Percentiles rank a stretch among this genome's conserved stretches.
phyloP scores from a whole-genome alignment of 2,888 invertebrate genomes.

The Idaea aversata region DNA sequence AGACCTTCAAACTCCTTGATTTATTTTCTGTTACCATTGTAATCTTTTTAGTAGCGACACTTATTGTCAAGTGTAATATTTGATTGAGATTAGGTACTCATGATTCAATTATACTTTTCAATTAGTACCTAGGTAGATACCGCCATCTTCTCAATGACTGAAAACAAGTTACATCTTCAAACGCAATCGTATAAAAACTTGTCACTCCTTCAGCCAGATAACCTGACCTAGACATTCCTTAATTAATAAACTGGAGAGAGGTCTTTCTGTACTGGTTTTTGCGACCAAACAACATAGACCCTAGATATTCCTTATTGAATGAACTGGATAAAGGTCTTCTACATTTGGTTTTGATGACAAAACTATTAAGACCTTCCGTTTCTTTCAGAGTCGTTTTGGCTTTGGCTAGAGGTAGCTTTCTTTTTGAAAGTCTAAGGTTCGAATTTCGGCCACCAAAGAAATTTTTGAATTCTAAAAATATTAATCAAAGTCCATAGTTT shows the following conservation, averaged over 20 bases:
- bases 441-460: too few species aligned
- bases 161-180: not conserved
- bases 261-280: slow-evolving; percentile 9
- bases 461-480: not conserved
- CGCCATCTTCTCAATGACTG: too few species aligned
- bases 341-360: not conserved
- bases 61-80: too few species aligned
- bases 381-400: not conserved
- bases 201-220: not conserved
- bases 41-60: too few species aligned
- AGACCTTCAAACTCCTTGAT: too few species aligned
- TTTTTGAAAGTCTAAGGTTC: too few species aligned
- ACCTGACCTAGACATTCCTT: slow-evolving; percentile 4
- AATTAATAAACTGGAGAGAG: slow-evolving; percentile 3
- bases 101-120: too few species aligned
- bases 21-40: too few species aligned
- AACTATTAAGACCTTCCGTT: not conserved
- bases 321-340: not conserved
- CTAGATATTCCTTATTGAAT: not conserved
- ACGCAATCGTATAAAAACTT: not conserved
- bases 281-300: not conserved
- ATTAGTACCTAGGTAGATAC: too few species aligned
- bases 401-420: too few species aligned
- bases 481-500: not conserved
- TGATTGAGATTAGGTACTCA: too few species aligned